phyloP scores from a whole-genome alignment of 2,797 vertebrate genomes.

The Lagocephalus sceleratus region DNA sequence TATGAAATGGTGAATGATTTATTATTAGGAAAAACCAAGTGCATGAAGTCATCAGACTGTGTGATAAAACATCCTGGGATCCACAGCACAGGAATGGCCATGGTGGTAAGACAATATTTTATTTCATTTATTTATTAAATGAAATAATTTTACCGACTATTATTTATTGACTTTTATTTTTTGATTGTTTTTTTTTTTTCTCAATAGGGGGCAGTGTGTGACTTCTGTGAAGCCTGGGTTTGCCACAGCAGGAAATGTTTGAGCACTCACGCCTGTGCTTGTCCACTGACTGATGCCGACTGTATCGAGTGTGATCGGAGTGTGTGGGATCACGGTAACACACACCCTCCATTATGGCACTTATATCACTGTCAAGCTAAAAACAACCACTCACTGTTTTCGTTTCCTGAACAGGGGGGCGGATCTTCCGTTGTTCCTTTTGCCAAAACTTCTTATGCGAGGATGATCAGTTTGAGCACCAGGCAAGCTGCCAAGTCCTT shows the following conservation, averaged over 20 bases:
- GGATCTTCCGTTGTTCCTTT: constrained; percentile 96
- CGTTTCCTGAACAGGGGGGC: constrained; percentile 78
- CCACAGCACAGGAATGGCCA: constrained; percentile 93
- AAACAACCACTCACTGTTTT: not conserved
- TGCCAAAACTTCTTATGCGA: constrained; percentile 96
- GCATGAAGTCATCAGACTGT: constrained; percentile 99
- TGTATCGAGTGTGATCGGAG: constrained; percentile 93
- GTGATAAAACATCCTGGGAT: constrained; percentile 94
- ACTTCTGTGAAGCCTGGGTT: constrained; percentile 99
- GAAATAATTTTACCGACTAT: not conserved
- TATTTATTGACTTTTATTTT: not conserved
- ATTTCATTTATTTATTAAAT: too few relatives aligned
- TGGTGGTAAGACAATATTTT: constrained; percentile 85
- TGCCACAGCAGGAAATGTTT: constrained; percentile 95
- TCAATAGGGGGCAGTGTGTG: constrained; percentile 88
- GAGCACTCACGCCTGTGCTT: constrained; percentile 89
- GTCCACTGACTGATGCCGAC: constrained; percentile 90
- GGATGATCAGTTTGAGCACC: constrained; percentile 99
- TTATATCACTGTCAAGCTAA: not conserved
- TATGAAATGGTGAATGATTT: constrained; percentile 8
- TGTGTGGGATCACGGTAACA: constrained; percentile 94
- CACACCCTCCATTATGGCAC: not conserved
- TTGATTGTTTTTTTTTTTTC: too few relatives aligned
- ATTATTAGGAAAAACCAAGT: constrained; percentile 93
- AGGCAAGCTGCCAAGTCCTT: constrained; percentile 97